A percentile compares a stretch with the other conserved stretches of the same genome.
Evolutionary conservation across 2,113 vertebrate species (phyloP).

Genomic region (Salvator merianae): DNA sequence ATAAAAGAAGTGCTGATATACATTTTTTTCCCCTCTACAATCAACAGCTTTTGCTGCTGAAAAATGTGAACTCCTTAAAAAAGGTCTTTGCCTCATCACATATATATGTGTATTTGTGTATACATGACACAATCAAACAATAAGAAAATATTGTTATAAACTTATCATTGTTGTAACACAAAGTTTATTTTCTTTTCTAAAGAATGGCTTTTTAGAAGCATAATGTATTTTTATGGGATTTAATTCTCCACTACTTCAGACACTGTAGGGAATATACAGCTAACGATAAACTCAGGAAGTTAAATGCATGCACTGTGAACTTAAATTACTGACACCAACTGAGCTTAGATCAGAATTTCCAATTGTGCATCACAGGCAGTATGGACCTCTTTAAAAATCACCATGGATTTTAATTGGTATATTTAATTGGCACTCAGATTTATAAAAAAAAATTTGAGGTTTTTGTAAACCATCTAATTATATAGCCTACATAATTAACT

Average conservation of each 20-base stretch:
- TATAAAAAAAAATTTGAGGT: conserved; percentile 49
- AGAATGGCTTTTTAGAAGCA: conserved; percentile 45
- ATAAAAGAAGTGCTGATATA: no score
- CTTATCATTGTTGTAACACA: conserved; percentile 43
- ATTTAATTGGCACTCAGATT: conserved; percentile 54
- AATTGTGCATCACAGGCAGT: conserved; percentile 43
- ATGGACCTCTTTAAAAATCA: conserved; percentile 46
- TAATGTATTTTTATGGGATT: conserved; percentile 61
- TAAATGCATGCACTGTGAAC: conserved; percentile 52
- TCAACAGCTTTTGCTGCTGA: conserved; percentile 24
- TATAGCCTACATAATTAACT: conserved; percentile 60
- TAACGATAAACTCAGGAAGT: conserved; percentile 60
- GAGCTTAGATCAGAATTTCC: conserved; percentile 57
- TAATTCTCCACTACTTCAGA: conserved; percentile 43
- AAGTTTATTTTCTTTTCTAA: conserved; percentile 55
- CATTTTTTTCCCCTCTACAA: conserved; percentile 17
- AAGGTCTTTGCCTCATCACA: neutral
- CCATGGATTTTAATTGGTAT: conserved; percentile 58
- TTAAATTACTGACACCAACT: conserved; percentile 55
- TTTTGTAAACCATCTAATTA: conserved; percentile 45
- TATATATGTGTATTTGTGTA: no score
- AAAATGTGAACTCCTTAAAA: conserved; percentile 26
- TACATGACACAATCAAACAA: no score
- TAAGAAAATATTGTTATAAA: conserved; percentile 46
- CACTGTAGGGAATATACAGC: conserved; percentile 56